Percentiles rank a stretch among this genome's conserved stretches.
Conservation (phyloP, 2,113 vertebrate species). For the Stictonetta naevosa region DNA sequence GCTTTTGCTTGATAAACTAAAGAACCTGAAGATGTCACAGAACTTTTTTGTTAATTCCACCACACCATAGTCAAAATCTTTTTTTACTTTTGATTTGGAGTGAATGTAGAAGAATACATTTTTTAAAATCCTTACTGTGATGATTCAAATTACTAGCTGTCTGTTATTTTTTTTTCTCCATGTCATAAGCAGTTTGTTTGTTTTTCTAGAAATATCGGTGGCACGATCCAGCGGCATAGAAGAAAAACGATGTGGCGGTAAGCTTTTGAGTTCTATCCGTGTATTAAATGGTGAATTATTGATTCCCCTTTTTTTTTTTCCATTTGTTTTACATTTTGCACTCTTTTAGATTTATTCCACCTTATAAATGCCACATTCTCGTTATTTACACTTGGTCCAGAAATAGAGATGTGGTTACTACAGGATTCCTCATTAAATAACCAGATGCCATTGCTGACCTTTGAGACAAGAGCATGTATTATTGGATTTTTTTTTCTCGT, state of each 20-base stretch:
- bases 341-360: not conserved
- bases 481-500: not conserved
- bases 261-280: constrained; percentile 26
- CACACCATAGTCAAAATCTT: not conserved
- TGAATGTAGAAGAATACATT: not conserved
- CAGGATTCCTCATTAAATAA: constrained; percentile 35
- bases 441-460: not conserved
- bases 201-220: constrained; percentile 90
- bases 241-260: constrained; percentile 93
- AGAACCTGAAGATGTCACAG: not conserved
- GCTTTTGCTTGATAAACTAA: not conserved
- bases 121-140: not conserved
- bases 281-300: not conserved
- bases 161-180: not conserved
- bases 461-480: not conserved
- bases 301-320: not conserved
- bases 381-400: not conserved
- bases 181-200: constrained; percentile 22
- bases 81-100: not conserved
- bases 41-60: not conserved
- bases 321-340: constrained; percentile 7
- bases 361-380: not conserved
- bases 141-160: not conserved
- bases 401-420: not conserved
- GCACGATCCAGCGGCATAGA: constrained; percentile 92